Conservation (phyloP, 2,113 vertebrate genomes). For the Platycercus adscitus region DNA sequence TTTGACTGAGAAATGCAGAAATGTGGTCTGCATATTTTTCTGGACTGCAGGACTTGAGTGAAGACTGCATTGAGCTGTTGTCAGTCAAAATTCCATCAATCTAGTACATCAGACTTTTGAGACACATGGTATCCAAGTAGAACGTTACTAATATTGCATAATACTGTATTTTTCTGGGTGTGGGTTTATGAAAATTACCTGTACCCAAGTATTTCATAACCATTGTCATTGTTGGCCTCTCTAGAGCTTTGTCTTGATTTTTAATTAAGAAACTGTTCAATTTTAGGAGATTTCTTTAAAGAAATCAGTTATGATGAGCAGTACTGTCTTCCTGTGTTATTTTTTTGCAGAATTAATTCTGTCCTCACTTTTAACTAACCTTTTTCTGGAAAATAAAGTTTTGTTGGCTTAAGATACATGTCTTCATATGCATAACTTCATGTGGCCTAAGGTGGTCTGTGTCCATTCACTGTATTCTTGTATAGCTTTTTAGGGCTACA, state of each 20-base stretch:
- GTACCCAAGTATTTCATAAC: background rate
- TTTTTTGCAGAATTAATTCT: background rate
- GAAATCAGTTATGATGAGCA: background rate
- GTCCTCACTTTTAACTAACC: background rate
- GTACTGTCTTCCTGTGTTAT: background rate
- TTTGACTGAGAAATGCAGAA: conserved; percentile 33
- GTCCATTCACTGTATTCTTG: background rate
- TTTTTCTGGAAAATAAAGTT: background rate
- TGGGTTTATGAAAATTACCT: background rate
- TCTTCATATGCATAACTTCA: background rate
- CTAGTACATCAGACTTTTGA: background rate
- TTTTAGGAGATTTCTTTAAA: background rate
- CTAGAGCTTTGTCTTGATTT: background rate
- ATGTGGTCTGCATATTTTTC: background rate
- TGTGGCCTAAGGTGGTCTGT: background rate
- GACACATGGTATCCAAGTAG: background rate
- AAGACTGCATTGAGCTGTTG: background rate
- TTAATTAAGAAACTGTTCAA: background rate
- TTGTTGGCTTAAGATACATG: background rate
- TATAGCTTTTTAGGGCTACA: background rate
- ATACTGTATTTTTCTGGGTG: background rate
- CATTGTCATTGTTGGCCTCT: background rate
- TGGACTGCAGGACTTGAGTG: background rate
- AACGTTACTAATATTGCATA: background rate
- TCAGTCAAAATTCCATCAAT: background rate